Evolutionary conservation across 2,797 vertebrate species (phyloP).

Genomic region (Etheostoma nigrum): DNA sequence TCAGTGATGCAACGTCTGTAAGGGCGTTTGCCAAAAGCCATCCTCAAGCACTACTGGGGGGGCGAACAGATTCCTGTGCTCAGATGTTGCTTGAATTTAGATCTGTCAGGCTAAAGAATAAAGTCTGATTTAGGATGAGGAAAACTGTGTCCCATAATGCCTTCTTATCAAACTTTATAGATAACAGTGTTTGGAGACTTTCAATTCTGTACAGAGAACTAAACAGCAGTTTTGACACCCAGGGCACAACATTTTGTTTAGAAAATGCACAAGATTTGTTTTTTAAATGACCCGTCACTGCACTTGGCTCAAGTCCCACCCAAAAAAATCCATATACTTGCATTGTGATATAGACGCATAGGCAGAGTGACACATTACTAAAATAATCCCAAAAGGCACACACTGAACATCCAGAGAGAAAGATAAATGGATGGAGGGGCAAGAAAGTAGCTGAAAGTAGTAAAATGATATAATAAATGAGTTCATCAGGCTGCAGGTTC

Average conservation of each 20-base stretch:
- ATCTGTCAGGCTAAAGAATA: constrained; percentile 28
- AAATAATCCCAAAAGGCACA: constrained; percentile 21
- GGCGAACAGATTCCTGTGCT: constrained; percentile 52
- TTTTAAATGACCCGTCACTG: constrained; percentile 26
- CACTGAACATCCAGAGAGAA: constrained; percentile 39
- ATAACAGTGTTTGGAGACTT: constrained; percentile 14
- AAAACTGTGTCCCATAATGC: constrained; percentile 31
- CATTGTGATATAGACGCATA: not conserved
- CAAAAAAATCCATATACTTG: constrained; percentile 5
- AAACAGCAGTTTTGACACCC: constrained; percentile 6
- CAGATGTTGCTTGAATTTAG: constrained; percentile 41
- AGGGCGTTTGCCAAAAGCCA: constrained; percentile 52
- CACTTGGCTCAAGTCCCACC: constrained; percentile 9
- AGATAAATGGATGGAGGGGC: constrained; percentile 13
- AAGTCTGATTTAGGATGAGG: constrained; percentile 13
- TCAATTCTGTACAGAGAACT: constrained; percentile 1
- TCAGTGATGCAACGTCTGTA: constrained; percentile 79
- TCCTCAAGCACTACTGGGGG: constrained; percentile 48
- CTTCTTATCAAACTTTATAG: constrained; percentile 26
- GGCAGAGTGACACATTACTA: constrained; percentile 9
- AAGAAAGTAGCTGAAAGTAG: constrained; percentile 34
- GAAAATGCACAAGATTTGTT: constrained; percentile 12
- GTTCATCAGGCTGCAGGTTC: constrained; percentile 69
- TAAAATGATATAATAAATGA: constrained; percentile 65
- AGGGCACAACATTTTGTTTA: not conserved